Base-by-base conservation (phyloP, 1,140 invertebrate genomes). In the Catajapyx aquilonaris region DNA sequence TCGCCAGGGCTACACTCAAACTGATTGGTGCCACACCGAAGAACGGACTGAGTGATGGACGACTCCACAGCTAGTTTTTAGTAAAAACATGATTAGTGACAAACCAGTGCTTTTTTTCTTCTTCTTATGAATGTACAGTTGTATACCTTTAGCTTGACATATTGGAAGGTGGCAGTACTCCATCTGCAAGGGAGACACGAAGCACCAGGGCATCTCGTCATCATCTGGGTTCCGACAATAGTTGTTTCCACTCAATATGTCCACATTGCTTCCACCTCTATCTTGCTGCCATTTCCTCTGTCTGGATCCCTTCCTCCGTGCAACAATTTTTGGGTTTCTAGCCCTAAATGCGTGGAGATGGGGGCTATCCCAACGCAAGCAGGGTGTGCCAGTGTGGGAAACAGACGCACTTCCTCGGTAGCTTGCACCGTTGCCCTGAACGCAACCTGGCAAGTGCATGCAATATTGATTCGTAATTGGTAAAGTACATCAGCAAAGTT, bases 121-220 rank as follows among this genome's bases (percentile, higher is more conserved):
- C n/a, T n/a, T n/a, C n/a, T n/a, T n/a, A n/a, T n/a, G n/a, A n/a
- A n/a, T n/a, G n/a, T n/a, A n/a, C n/a, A n/a, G n/a, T n/a, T n/a
- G n/a, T n/a, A n/a, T 51, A 60, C 58, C 50, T 21, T 45, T 44
- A 41, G 49, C 49, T 20, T 50, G 48, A 41, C 62, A 69, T 10
- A 47, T 25, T 2, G 66, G 66, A 41, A 70, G 66, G 41, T 69
- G 65, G 39, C 68, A 70, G 37, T 59, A 56, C 44, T 68, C 65
- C 17, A 52, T 56, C 37, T 58, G 49, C 1, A 57, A 55, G 3
- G 45, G 34, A 9, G 42, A 49, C 11, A 53, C 53, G 42, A 54
- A 70, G 41, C 68, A 71, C 68, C 67, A 71, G 0, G 68, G 68
- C n/a, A 48, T 52, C 1, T 48, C 48, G 22, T 62, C 59, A n/a